Percentiles rank a stretch among this genome's conserved stretches.
phyloP scores from a whole-genome alignment of 2,797 vertebrate species.

The Nothura maculosa region DNA sequence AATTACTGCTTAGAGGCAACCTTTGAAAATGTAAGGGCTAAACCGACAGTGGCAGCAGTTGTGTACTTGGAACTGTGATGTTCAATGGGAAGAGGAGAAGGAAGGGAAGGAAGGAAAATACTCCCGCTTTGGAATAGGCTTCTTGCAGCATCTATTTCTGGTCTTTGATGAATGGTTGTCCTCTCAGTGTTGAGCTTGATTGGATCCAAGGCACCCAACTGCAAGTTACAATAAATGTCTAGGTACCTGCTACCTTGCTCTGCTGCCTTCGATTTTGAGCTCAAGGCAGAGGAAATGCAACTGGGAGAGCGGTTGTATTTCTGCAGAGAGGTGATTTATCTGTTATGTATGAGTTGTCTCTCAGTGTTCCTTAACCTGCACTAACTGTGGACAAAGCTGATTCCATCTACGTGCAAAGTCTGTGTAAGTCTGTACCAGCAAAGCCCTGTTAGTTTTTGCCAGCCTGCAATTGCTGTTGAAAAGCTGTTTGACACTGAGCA shows the following conservation, averaged over 20 bases:
- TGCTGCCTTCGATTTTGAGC: not conserved
- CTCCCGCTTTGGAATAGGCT: not conserved
- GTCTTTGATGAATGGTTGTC: not conserved
- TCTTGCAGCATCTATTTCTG: not conserved
- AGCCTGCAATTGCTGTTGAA: not conserved
- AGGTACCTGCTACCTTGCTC: not conserved
- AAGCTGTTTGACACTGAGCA: not conserved
- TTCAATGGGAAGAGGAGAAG: not conserved
- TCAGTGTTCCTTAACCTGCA: slow-evolving; percentile 61
- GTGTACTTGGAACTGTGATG: accelerated
- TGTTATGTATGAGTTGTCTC: slow-evolving; percentile 14
- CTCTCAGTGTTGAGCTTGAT: not conserved
- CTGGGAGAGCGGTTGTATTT: not conserved
- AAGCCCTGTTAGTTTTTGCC: not conserved
- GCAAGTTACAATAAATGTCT: not conserved
- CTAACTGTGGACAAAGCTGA: slow-evolving; percentile 34
- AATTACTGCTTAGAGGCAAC: not conserved
- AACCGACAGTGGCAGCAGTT: not conserved
- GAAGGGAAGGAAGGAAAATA: not conserved
- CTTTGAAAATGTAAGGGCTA: not conserved
- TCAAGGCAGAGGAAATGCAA: not conserved
- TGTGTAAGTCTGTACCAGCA: not conserved
- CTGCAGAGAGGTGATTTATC: not conserved
- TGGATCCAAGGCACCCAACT: not conserved
- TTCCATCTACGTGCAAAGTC: slow-evolving; percentile 21